Evolutionary conservation across 2,888 invertebrate genomes (phyloP), one percentile per base, ranked within the genome.

Genomic region (Mythimna ferrago): DNA sequence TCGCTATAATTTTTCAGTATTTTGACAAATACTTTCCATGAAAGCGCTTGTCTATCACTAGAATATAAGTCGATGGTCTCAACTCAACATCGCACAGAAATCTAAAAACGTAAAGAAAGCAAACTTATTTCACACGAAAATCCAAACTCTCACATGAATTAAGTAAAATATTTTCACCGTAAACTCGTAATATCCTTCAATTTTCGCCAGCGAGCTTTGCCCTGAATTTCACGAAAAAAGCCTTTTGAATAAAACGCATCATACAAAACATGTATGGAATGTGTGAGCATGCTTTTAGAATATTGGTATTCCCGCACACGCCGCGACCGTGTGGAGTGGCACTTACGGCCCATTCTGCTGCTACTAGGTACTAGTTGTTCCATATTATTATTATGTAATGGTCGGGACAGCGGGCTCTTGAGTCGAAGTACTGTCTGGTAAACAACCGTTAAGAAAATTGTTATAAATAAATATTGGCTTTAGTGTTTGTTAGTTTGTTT

Each of bases 281-380:
- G 82, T 90, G 82, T 85, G 80, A 89, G 88, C 86, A 87, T 88
- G 89, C 92, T 92, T 89, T 90, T 86, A 92, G 85, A 86, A 87
- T 90, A 91, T 92, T 89, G 90, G 89, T 90, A 90, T 90, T 90
- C 89, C 71, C 21, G 76, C 75, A 71, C 91, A 90, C 90, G 90
- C 71, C 71, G 63, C 58, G 77, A 78, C 78, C 78, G 81, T 75
- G 80, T 73, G 79, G 81, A 86, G 88, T 84, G 87, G 81, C 85
- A 89, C 90, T 90, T 88, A 87, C 71, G 81, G 68, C 76, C 74
- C 75, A 77, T 78, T 78, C 76, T 74, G 44, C 54, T 70, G 21
- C n/a, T 60, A 60, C 38, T 60, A 64, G 71, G 77, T 60, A 77
- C 81, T 88, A 85, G 85, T 86, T 87, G 84, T 87, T 89, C 67